Evolutionary conservation across 2,888 invertebrate genomes (phyloP).

Genomic region (Julus scandinavius): DNA sequence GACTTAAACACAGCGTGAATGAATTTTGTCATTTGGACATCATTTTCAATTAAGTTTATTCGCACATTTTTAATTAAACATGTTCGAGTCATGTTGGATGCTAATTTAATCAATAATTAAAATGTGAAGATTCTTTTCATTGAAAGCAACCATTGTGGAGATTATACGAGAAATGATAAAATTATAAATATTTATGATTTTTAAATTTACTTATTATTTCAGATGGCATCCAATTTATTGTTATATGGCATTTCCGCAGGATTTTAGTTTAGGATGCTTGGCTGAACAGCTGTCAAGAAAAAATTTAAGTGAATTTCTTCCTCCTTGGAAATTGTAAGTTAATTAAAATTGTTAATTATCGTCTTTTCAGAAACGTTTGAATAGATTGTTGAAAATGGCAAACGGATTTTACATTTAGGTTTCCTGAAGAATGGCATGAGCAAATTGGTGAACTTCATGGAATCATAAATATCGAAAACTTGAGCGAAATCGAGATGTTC

Average conservation of each 20-base stretch:
- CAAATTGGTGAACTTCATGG: slow-evolving; percentile 26
- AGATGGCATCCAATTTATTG: slow-evolving; percentile 20
- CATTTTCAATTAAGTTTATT: no score
- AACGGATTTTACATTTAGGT: neutral
- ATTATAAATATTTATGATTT: no score
- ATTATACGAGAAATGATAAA: no score
- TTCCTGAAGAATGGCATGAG: slow-evolving; percentile 15
- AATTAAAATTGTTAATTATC: neutral
- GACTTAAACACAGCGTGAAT: no score
- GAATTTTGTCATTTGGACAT: no score
- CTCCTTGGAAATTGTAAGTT: slow-evolving; percentile 36
- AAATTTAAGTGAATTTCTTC: neutral
- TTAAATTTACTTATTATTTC: neutral
- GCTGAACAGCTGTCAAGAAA: neutral
- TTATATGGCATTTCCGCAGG: slow-evolving; percentile 37
- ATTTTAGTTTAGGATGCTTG: neutral
- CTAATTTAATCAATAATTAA: no score
- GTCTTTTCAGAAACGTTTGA: neutral
- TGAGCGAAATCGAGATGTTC: neutral
- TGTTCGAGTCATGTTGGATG: no score
- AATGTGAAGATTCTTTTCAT: no score
- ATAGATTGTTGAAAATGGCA: neutral
- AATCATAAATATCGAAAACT: neutral
- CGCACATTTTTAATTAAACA: no score
- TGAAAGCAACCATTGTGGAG: no score